Evolutionary conservation across 1,140 invertebrate genomes (phyloP).

Genomic region (Drosophila navojoa): DNA sequence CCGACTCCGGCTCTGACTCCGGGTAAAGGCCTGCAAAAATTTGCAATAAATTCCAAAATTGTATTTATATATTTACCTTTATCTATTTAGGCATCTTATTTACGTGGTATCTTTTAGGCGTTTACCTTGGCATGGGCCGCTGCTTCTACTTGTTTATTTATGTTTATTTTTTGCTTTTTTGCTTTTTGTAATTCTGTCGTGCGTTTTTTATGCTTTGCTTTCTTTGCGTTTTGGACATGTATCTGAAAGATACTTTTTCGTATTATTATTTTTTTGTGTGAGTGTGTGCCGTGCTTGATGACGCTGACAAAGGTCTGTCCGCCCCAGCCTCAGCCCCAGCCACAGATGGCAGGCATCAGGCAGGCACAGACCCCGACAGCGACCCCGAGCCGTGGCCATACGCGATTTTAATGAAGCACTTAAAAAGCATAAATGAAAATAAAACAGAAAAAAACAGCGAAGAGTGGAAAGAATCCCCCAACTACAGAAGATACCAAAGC

Average conservation of each 20-base stretch:
- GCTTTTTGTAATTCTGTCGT: conserved; percentile 44
- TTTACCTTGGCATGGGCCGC: background rate
- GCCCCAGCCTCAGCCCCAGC: conserved; percentile 31
- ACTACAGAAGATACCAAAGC: conserved; percentile 42
- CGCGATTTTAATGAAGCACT: conserved; percentile 82
- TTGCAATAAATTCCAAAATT: background rate
- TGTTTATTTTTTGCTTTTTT: conserved; percentile 32
- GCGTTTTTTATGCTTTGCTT: conserved; percentile 58
- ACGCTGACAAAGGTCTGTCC: conserved; percentile 76
- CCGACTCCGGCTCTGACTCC: no score
- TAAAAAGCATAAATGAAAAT: conserved; percentile 82
- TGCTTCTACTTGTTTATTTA: conserved; percentile 29
- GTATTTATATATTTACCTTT: no score
- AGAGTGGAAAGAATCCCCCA: conserved; percentile 79
- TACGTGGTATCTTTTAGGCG: conserved; percentile 13
- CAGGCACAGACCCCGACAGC: conserved; percentile 20
- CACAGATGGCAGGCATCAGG: conserved; percentile 4
- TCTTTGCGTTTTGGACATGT: conserved; percentile 76
- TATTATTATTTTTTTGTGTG: conserved; percentile 9
- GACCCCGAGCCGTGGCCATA: conserved; percentile 55
- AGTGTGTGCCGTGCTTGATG: conserved; percentile 58
- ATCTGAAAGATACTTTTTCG: conserved; percentile 71
- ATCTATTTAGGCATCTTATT: background rate
- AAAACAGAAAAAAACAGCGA: conserved; percentile 51
- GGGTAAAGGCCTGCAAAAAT: background rate